Percentiles rank a stretch among this genome's conserved stretches.
These are phyloP conservation scores for Neosilurus mollespiculum DNA, from an alignment of 2,797 vertebrate species.

Conservation along the genomic window DNA sequence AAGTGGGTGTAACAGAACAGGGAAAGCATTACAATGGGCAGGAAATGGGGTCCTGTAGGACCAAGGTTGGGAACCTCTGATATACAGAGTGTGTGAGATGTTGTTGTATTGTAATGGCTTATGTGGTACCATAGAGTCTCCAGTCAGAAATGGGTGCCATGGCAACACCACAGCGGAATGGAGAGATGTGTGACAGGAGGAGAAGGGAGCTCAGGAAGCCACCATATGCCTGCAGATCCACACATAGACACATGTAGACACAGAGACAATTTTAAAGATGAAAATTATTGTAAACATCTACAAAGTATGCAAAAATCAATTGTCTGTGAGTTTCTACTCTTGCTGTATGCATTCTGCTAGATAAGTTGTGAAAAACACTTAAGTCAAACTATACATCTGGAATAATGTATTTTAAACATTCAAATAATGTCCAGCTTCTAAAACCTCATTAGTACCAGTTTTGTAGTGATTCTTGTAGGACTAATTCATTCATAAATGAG, in stretches of 20 bases:
- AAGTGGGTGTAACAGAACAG: too few relatives aligned
- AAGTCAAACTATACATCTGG: neutral
- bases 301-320: neutral
- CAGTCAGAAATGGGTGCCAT: slow-evolving; percentile 73
- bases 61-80: too few relatives aligned
- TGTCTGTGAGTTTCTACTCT: neutral
- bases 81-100: neutral
- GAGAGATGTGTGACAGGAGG: slow-evolving; percentile 63
- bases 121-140: slow-evolving; percentile 68
- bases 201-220: slow-evolving; percentile 71
- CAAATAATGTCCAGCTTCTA: neutral
- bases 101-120: slow-evolving; percentile 18
- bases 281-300: neutral
- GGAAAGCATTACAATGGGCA: too few relatives aligned
- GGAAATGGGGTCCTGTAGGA: too few relatives aligned
- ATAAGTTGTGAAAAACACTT: neutral
- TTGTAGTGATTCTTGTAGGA: neutral
- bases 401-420: neutral
- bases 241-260: slow-evolving; percentile 17
- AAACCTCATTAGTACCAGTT: neutral
- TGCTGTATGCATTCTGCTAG: neutral
- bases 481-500: neutral
- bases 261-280: neutral
- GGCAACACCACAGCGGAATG: slow-evolving; percentile 68
- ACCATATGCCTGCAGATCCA: slow-evolving; percentile 68